Evolutionary conservation across 2,888 invertebrate genomes (phyloP), one percentile per base, ranked within the genome.

Genomic region (Theodoxus fluviatilis): DNA sequence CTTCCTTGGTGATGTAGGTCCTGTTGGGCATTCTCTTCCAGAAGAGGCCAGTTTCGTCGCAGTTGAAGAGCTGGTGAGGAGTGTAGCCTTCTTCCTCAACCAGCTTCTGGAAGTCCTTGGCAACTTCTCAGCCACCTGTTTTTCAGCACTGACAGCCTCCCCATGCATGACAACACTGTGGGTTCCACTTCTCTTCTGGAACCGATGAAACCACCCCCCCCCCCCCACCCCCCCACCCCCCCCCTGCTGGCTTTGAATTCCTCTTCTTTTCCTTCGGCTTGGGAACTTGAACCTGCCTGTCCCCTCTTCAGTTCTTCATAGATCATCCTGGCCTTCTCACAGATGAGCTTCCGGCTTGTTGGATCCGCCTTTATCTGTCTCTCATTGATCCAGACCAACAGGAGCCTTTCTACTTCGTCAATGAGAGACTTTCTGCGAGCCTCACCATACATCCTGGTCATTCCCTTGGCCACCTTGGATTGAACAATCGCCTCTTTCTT

Each of bases 21-120:
- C 55, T 64, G 31, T 35, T 38, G 18, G 70, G 68, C 47, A 73
- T 28, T 2, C 66, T 49, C 49, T 73, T 73, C 70, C 70, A 73
- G 66, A 52, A 73, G 3, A 73, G 40, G 2, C 66, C 73, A 43
- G 71, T 71, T 15, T 71, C 69, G n/a, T 61, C 69, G 9, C 43
- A 18, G 38, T 43, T 70, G 67, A 70, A 73, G 6, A 72, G 64
- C 35, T 72, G 72, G 47, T 72, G 43, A 7, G 67, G 52, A 12
- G 28, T 49, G 47, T 70, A 72, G n/a, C 68, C 65, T 18, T 57
- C 59, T n/a, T 67, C 67, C 6, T 61, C 37, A n/a, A 71, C 57
- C 18, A 71, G 15, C 6, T 49, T 25, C 15, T 52, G 52, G 2
- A 71, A 33, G 4, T 15, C 55, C 0, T 37, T 3, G 22, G 38